Base-by-base conservation (phyloP, 2,797 vertebrate species). In the Halcyon badia region DNA sequence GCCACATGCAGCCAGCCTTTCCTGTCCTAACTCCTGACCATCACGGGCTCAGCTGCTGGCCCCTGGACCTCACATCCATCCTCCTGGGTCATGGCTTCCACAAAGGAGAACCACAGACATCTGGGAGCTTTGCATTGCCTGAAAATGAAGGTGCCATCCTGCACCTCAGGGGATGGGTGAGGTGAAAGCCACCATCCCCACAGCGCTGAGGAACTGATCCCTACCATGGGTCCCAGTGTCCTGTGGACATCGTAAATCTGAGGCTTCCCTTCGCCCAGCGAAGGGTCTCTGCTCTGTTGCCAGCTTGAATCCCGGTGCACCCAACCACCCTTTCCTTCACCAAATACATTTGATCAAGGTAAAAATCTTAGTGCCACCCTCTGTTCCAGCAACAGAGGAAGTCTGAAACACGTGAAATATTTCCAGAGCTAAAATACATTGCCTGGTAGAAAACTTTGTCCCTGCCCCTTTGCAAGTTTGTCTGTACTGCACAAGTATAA, bases 121-220 rank as follows among this genome's bases (percentile, higher is more conserved):
- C 62, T 90, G 66, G 62, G 14, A 62, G 31, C 51, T 69, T 66
- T 30, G 28, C 33, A 4, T 31, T 33, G 49, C 64, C 68, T 58
- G 11, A 89, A 84, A 89, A 66, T 2, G 9, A 58, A 85, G 52
- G 68, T 54, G 75, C 2, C 2, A 35, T 35, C 56, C 48, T 2
- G 2, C 2, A 4, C 60, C 48, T 46, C 0, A 0, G 42, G 84
- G 44, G 35, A 77, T n/a, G 75, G 41, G 70, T 28, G 83, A 82
- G 66, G 80, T 62, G 70, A 72, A 87, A 94, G 60, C 39, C 0
- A 0, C 49, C 52, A 28, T 58, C 60, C 62, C n/a, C 3, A 3
- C 39, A 4, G 17, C 8, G 17, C 7, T 16, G 35, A 52, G 81
- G 77, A 92, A 87, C 44, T 3, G 2, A 58, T 58, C 76, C 46